Base-by-base conservation (phyloP, 2,888 invertebrate genomes). In the Habrosyne pyritoides region DNA sequence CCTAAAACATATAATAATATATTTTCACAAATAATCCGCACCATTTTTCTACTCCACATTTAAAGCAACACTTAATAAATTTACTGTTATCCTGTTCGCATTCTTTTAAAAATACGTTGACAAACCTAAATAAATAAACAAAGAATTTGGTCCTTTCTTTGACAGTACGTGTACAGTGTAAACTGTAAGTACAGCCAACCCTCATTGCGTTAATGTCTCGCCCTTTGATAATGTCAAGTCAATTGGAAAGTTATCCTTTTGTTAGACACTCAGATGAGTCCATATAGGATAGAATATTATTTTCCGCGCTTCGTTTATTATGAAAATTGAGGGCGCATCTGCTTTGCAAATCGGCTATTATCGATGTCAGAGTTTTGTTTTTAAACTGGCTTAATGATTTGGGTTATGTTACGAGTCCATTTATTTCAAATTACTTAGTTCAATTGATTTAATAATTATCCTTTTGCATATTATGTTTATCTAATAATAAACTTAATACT, bases 211-310 rank as follows among this genome's bases (percentile, higher is more conserved):
- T 87, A 87, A 84, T 84, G 79, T 76, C 61, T 71, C 69, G 69
- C 76, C 77, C 85, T 87, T 89, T 88, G 87, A 87, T 83, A 79
- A 70, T 77, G 79, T 70, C 81, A 81, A 91, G 83, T 89, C 86
- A 84, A 83, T 83, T 73, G 89, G 80, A 89, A 90, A 83, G 77
- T 81, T 84, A 88, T 86, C 86, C 86, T 81, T 83, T 87, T 87
- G 87, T 87, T 82, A 86, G 83, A 87, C 87, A 83, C 79, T 79
- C 60, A 75, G 76, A 81, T 83, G 75, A 82, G 74, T 79, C 66
- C 67, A 73, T 79, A 73, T 71, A 73, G 61, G 68, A 66, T 64
- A 70, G 81, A 82, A 83, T 83, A 85, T 87, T 84, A 84, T 87
- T 86, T 88, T 83, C 86, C 74, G 70, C 85, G 88, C 85, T 84